A percentile compares a stretch with the other conserved stretches of the same genome.
Evolutionary conservation across 2,797 vertebrate species (phyloP).

Genomic region (Pachyuromys duprasi): DNA sequence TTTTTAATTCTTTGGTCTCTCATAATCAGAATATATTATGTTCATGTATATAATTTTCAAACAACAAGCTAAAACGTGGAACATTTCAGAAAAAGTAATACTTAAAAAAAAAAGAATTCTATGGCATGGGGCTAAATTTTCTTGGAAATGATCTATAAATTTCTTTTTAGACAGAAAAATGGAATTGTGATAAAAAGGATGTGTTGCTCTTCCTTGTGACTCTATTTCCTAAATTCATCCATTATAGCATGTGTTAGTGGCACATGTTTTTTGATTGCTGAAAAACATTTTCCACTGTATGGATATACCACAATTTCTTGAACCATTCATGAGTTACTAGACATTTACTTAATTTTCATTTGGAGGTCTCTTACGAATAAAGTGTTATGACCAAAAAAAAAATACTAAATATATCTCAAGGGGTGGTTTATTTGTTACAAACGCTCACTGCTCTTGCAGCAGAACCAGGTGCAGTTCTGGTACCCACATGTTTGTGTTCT

Average conservation of each 20-base stretch:
- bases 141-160: neutral
- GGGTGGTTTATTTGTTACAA: too few species aligned
- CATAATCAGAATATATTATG: neutral
- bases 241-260: neutral
- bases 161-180: neutral
- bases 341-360: neutral
- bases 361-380: neutral
- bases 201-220: neutral
- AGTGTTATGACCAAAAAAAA: neutral
- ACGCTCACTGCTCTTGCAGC: neutral
- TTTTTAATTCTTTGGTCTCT: too few species aligned
- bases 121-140: neutral
- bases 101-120: neutral
- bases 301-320: neutral
- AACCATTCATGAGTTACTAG: neutral
- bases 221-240: neutral
- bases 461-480: neutral
- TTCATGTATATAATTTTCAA: neutral
- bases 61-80: neutral
- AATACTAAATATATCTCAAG: neutral
- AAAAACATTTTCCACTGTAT: neutral
- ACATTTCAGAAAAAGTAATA: neutral
- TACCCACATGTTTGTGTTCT: neutral
- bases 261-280: slow-evolving; percentile 15
- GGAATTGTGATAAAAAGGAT: neutral